Conservation (phyloP, 2,888 invertebrate species). For the Dioctria linearis region DNA sequence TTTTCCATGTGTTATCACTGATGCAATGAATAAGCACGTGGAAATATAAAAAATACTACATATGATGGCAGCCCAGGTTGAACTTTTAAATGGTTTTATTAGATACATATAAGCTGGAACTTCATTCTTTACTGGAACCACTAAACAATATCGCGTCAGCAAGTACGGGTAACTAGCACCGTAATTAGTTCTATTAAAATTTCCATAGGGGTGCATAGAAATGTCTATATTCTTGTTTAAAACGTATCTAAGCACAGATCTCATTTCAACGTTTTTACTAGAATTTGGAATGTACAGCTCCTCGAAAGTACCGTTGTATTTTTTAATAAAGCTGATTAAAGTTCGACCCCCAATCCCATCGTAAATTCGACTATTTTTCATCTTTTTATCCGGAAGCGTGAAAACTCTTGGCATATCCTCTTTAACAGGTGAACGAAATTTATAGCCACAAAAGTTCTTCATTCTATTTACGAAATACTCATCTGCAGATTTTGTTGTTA, state of each 20-base stretch:
- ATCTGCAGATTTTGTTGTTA: not conserved
- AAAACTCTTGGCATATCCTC: conserved; percentile 51
- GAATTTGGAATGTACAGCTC: conserved; percentile 21
- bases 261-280: conserved; percentile 15
- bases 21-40: not conserved
- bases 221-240: conserved; percentile 21
- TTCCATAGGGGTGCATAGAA: conserved; percentile 47
- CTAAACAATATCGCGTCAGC: not conserved
- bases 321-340: conserved; percentile 20
- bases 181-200: not conserved
- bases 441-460: conserved; percentile 41
- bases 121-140: not conserved
- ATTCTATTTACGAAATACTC: conserved; percentile 7
- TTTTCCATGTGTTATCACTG: conserved; percentile 7
- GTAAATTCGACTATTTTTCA: not conserved
- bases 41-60: conserved; percentile 33
- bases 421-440: conserved; percentile 44
- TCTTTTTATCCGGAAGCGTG: conserved; percentile 2
- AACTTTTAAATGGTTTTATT: conserved; percentile 34
- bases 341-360: conserved; percentile 37
- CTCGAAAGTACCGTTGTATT: conserved; percentile 44
- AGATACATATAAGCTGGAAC: conserved; percentile 37
- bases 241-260: not conserved
- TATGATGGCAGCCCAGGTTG: conserved; percentile 25
- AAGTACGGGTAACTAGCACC: conserved; percentile 30